Base-by-base conservation (phyloP, 2,113 vertebrate genomes). In the Corynorhinus townsendii region DNA sequence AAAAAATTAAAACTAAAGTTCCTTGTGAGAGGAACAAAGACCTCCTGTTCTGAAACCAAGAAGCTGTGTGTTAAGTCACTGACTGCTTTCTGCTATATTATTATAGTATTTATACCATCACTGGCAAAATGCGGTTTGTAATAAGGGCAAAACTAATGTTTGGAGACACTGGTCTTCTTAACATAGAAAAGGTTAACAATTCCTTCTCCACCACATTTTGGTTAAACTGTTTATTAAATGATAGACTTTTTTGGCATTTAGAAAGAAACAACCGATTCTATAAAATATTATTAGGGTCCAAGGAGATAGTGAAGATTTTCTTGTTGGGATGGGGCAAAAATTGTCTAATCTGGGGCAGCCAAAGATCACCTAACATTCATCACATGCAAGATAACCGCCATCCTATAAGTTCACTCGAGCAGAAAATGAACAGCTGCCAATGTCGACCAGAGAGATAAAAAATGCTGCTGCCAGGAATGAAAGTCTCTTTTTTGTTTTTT, bases 371-470 rank as follows among this genome's bases (percentile, higher is more conserved):
- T 76, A 97, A 97, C 97, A 98, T 98, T 98, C 98, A 98, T 99
- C 98, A 98, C 96, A 96, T 86, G 89, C 95, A 97, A 98, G 98
- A 98, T 98, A 99, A 98, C 98, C 94, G 96, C 98, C 97, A 98
- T 98, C 96, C 98, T 98, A 96, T 96, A 98, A 97, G 98, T 95
- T 98, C 98, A 97, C 96, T 99, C 98, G 97, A 97, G 98, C 98
- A 98, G 98, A 99, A 99, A 99, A 99, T 99, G 98, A 99, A 99
- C 99, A 99, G 98, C 98, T 99, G 99, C 98, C 98, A 98, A 86
- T 96, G 97, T 85, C 94, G 96, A 98, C 98, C 98, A 98, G 93
- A 96, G 87, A 97, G 89, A 98, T 80, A 77, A 89, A 96, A n/a
- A 97, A 97, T 43, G 66, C 64, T 95, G 69, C 54, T 95, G 96